Evolutionary conservation across 2,113 vertebrate species (phyloP), one percentile per base, ranked within the genome.

Genomic region (Nestor notabilis): DNA sequence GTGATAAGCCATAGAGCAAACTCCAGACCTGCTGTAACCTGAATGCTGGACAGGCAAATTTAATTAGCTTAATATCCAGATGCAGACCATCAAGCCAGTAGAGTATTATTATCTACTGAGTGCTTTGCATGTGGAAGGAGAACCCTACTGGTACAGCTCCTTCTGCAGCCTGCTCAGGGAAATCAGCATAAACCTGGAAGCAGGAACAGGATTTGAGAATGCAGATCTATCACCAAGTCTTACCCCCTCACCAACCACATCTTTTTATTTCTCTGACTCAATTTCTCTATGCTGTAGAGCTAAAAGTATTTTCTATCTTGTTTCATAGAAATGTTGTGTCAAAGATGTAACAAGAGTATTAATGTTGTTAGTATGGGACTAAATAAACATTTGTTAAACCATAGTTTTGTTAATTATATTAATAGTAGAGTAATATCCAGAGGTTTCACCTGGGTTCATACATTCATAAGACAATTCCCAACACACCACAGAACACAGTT

Each of bases 51-150:
- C 2, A 2, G 46, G 10, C 9, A 37, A 87, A 71, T 31, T 80
- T 94, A 64, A 91, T 65, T 14, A 72, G 11, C 61, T 68, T 29
- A 61, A 71, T 27, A 47, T 37, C 55, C 92, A 96, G 71, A 71
- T 81, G 35, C n/a, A 81, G 20, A 37, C 10, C 71, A n/a, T 39
- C 58, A 80, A 49, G 63, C 17, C 70, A 55, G 70, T 5, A 50
- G 2, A 43, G 28, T 27, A 43, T 55, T 53, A 43, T 46, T 39
- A 58, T 58, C 72, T 61, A 27, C 18, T 28, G 55, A 60, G 23
- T 19, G 37, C 18, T 89, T 76, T 31, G 35, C 49, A 46, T n/a
- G 58, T 33, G 33, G 70, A 60, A 78, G n/a, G 27, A 83, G 71
- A 76, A 61, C 23, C 17, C 33, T 27, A 15, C 7, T 20, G 10